phyloP scores from a whole-genome alignment of 1,140 invertebrate genomes.

The Ceratosolen solmsi region DNA sequence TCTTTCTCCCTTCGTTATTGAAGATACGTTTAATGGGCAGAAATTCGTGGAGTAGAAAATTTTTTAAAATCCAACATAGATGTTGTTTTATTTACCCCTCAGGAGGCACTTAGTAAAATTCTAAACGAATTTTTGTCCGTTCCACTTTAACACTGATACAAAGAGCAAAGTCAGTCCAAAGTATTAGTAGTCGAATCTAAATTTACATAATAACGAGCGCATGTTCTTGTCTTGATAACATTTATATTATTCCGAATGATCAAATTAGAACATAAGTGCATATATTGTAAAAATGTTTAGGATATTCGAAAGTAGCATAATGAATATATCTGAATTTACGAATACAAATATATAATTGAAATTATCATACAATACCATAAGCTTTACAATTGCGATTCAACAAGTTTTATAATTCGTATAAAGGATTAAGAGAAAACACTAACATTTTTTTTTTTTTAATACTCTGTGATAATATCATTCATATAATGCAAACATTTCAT shows the following conservation, averaged over 20 bases:
- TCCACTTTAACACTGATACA: not conserved
- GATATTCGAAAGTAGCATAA: not conserved
- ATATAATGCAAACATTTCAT: not conserved
- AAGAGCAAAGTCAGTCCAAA: not conserved
- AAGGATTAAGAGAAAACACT: not conserved
- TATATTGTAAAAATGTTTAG: conserved; percentile 19
- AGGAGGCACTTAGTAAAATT: not conserved
- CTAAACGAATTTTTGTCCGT: not conserved
- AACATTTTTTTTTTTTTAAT: not conserved
- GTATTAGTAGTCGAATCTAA: not conserved
- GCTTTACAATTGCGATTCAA: not conserved
- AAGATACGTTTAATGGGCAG: not conserved
- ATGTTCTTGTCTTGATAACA: not conserved
- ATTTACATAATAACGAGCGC: conserved; percentile 7
- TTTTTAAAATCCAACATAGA: not conserved
- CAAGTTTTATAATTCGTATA: not conserved
- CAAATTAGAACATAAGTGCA: not conserved
- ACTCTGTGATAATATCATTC: not conserved
- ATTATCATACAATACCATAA: not conserved
- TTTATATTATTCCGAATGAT: not conserved
- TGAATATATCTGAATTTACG: not conserved
- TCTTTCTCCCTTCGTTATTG: not conserved
- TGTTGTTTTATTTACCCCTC: no score
- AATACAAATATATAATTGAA: not conserved
- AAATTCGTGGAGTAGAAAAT: not conserved